Evolutionary conservation across 2,113 vertebrate species (phyloP), one percentile per base, ranked within the genome.

Genomic region (Archilochus colubris): DNA sequence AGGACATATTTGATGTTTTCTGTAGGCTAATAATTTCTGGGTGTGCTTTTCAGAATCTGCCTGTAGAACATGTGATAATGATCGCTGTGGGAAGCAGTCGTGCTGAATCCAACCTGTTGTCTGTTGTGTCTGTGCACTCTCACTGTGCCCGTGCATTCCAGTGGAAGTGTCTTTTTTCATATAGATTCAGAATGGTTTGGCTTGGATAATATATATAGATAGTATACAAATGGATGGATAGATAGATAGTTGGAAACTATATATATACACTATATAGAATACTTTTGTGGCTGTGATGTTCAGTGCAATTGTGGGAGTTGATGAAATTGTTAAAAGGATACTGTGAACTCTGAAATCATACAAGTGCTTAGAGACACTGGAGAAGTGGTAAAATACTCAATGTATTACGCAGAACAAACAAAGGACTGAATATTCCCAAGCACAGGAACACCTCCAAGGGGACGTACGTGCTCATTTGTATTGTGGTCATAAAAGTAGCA

Each of bases 311-410:
- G 43, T 70, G 31, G 48, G 44, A 84, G 64, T 28, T 76, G 43
- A 53, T 91, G 43, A 69, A 69, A 92, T 91, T 90, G 78, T 31
- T 90, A 51, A 77, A 93, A 93, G 24, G 50, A 43, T 86, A 25
- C 43, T 24, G 20, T 80, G 74, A 90, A 59, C 28, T 82, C 40
- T 76, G 69, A 91, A 83, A 77, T 69, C 27, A 51, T 57, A 43
- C 53, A 91, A 51, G n/a, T 68, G 74, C 31, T 76, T 89, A 43
- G 78, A 30, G 62, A 62, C 23, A 28, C 50, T n/a, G 64, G 27
- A 9, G 4, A 33, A 82, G 14, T 5, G 18, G 31, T 69, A 82
- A 79, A 40, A 40, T 12, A 40, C 40, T 40, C 40, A 40, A 40
- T 40, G 40, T 67, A 27, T 40, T 67, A 20, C n/a, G 61, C 6